Base-by-base conservation (phyloP, 37 sponge, comb jelly and placozoan species). In the Oopsacas minuta region DNA sequence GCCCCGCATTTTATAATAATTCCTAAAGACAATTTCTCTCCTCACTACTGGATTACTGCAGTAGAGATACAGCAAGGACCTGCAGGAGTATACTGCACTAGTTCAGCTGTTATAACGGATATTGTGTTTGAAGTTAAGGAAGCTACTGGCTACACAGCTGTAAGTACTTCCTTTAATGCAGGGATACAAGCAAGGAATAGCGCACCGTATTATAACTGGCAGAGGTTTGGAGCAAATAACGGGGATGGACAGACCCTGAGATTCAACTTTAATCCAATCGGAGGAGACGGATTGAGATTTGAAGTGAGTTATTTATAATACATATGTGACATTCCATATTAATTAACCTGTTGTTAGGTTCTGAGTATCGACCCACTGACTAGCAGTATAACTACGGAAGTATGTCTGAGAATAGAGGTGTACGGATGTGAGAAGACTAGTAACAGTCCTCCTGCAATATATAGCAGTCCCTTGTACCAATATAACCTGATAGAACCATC, bases 21-120 rank as follows among this genome's bases (percentile, higher is more conserved):
- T 5, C 17, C 30, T 5, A 10, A 61, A 12, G 30, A 61, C 75
- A 61, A 34, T 5, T 25, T 25, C 75, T 61, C 75, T 3, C 75
- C 75, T 3, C 20, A 61, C 75, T 61, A 61, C 75, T 61, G 75
- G 75, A 61, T 61, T 32, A 61, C 75, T 34, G 75, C 75, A 5
- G 1, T 61, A 34, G 75, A 61, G 32, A 61, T 61, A 10, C 75
- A 61, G 75, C 75, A 61, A 34, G 75, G 75, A 3, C 75, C 75
- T 5, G 75, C 75, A 3, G 75, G 75, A 3, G 7, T 34, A 12
- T 5, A 20, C 1, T 61, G 75, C 22, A 61, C 1, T 34, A 61
- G 75, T 34, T 32, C 75, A 12, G 75, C 75, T 5, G 75, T n/a
- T 61, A 61, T 61, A 61, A n/a, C 3, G 75, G 30, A 61, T 3